A percentile compares a stretch with the other conserved stretches of the same genome.
Evolutionary conservation across 2,113 vertebrate genomes (phyloP).

Genomic region (Tinamus guttatus): DNA sequence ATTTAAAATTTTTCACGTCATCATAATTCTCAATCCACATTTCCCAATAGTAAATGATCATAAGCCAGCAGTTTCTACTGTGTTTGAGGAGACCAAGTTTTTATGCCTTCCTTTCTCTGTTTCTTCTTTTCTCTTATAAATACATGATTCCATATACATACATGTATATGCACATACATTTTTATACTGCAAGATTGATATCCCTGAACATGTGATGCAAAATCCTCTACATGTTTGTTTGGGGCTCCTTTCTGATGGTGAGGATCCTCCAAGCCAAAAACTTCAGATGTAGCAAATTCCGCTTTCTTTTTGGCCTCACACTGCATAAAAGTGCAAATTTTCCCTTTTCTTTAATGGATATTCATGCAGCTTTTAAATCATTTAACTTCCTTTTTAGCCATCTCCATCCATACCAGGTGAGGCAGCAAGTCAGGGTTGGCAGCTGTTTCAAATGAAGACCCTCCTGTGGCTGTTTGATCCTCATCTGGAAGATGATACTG

Average conservation of each 20-base stretch:
- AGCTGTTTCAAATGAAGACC: neutral
- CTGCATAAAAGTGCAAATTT: neutral
- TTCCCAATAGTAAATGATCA: neutral
- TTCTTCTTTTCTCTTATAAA: neutral
- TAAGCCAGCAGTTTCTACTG: neutral
- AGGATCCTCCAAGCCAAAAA: neutral
- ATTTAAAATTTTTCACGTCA: neutral
- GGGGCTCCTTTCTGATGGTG: neutral
- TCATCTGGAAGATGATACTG: neutral
- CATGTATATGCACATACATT: too few species aligned
- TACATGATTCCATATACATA: neutral
- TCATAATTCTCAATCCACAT: neutral
- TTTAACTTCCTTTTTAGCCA: neutral
- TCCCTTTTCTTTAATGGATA: neutral
- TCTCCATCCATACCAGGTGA: neutral
- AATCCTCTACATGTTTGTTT: accelerated
- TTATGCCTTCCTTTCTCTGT: neutral
- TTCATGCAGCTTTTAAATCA: neutral
- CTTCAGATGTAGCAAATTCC: neutral
- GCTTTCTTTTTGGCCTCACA: neutral
- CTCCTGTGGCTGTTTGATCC: neutral
- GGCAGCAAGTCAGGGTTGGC: neutral
- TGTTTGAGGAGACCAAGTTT: neutral
- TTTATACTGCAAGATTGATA: neutral
- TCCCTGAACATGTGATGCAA: neutral